Evolutionary conservation across 53 echinoderm and acorn worm genomes (phyloP).

Genomic region (Arbacia lixula): DNA sequence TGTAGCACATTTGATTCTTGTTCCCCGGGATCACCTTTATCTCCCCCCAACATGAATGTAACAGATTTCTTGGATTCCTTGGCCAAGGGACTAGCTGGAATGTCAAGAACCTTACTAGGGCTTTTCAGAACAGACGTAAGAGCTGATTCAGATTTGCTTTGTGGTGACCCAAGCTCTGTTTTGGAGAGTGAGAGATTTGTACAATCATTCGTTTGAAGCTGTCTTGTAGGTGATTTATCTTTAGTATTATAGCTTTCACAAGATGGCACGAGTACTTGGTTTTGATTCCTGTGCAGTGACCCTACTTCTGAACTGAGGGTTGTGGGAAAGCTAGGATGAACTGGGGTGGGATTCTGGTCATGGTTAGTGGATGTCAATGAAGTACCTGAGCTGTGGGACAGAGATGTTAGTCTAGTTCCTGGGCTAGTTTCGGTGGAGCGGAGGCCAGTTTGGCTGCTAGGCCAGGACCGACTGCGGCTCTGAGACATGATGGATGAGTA

Average conservation of each 20-base stretch:
- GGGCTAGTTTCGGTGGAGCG: not conserved
- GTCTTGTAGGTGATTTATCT: too few species aligned
- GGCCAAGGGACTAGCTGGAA: conserved; percentile 8
- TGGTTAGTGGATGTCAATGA: not conserved
- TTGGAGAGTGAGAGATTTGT: too few species aligned
- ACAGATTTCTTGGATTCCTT: conserved; percentile 53
- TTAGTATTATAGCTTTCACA: too few species aligned
- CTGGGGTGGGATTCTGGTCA: too few species aligned
- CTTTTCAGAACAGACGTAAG: not conserved
- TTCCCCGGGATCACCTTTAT: not conserved
- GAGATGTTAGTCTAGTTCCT: not conserved
- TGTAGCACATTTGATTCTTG: not conserved
- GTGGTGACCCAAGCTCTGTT: too few species aligned
- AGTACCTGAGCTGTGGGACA: conserved; percentile 21
- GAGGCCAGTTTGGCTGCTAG: not conserved
- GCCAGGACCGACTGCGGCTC: conserved; percentile 19
- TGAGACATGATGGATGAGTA: conserved; percentile 42
- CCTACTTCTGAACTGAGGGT: too few species aligned
- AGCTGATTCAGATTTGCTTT: not conserved
- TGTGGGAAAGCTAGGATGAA: too few species aligned
- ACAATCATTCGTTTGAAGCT: too few species aligned
- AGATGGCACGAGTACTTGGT: too few species aligned
- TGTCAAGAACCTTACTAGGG: not conserved
- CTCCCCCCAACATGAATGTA: conserved; percentile 29
- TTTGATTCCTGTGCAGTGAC: too few species aligned